A percentile compares a stretch with the other conserved stretches of the same genome.
These are phyloP conservation scores for Spodoptera frugiperda DNA, from an alignment of 1,140 invertebrate species.

Conservation along the genomic window DNA sequence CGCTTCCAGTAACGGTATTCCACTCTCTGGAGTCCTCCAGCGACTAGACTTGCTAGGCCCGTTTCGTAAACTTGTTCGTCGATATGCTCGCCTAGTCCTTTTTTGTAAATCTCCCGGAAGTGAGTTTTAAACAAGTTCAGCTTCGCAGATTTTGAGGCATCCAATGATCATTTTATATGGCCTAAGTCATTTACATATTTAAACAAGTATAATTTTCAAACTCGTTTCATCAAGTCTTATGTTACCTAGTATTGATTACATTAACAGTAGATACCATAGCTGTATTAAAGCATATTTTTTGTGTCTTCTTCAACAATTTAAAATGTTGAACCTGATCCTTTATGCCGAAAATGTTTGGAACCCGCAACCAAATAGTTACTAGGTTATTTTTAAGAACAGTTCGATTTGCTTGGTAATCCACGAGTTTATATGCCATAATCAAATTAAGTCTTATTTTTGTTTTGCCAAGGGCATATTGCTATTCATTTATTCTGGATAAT, in stretches of 20 bases:
- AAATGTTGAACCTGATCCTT: no score
- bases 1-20: slow-evolving; percentile 71
- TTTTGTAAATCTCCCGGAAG: slow-evolving; percentile 61
- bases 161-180: no score
- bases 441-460: slow-evolving; percentile 53
- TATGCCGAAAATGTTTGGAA: slow-evolving; percentile 9
- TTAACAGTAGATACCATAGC: no score
- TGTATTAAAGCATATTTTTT: no score
- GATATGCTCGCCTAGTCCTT: slow-evolving; percentile 58
- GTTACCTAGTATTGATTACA: no score
- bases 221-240: no score
- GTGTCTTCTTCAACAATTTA: no score
- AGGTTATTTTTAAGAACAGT: no score
- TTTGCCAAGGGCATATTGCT: slow-evolving; percentile 42
- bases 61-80: slow-evolving; percentile 65
- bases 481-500: slow-evolving; percentile 68
- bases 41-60: slow-evolving; percentile 58
- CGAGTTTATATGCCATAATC: slow-evolving; percentile 14
- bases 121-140: slow-evolving; percentile 25
- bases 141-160: background rate
- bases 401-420: background rate
- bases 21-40: slow-evolving; percentile 60
- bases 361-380: background rate
- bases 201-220: no score
- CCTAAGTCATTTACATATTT: no score